phyloP scores from a whole-genome alignment of 2,888 invertebrate genomes.

The Julus scandinavius region DNA sequence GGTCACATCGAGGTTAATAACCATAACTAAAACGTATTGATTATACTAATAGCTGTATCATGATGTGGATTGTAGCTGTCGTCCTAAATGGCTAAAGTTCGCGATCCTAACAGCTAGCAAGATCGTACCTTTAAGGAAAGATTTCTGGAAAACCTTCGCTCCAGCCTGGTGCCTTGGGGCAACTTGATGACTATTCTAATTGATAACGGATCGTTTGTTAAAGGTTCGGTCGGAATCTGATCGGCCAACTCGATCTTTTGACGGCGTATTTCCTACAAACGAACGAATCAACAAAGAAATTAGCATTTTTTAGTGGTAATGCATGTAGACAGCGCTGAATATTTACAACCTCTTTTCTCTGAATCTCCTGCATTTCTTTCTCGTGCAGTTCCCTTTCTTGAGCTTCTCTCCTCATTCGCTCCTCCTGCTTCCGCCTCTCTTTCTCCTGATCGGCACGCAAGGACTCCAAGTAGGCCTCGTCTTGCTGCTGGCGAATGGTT shows the following conservation, averaged over 20 bases:
- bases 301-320: too few species aligned
- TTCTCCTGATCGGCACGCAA: constrained; percentile 94
- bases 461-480: constrained; percentile 92
- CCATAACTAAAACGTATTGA: too few species aligned
- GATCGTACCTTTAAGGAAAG: constrained; percentile 81
- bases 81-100: too few species aligned
- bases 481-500: constrained; percentile 88
- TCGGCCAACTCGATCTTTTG: constrained; percentile 66
- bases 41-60: too few species aligned
- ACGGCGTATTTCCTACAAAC: constrained; percentile 64
- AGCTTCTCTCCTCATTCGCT: constrained; percentile 69
- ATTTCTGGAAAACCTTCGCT: constrained; percentile 82
- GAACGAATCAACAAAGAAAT: background rate
- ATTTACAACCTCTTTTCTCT: constrained; percentile 62
- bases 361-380: constrained; percentile 62
- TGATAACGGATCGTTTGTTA: constrained; percentile 74
- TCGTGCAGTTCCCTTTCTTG: constrained; percentile 67
- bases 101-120: too few species aligned
- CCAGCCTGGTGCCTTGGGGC: constrained; percentile 88
- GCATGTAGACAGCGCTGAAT: too few species aligned
- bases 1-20: too few species aligned
- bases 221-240: constrained; percentile 75
- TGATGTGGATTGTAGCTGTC: too few species aligned
- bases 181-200: constrained; percentile 90
- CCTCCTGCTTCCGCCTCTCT: constrained; percentile 77